Evolutionary conservation across 2,113 vertebrate species (phyloP).

Genomic region (Monopterus albus): DNA sequence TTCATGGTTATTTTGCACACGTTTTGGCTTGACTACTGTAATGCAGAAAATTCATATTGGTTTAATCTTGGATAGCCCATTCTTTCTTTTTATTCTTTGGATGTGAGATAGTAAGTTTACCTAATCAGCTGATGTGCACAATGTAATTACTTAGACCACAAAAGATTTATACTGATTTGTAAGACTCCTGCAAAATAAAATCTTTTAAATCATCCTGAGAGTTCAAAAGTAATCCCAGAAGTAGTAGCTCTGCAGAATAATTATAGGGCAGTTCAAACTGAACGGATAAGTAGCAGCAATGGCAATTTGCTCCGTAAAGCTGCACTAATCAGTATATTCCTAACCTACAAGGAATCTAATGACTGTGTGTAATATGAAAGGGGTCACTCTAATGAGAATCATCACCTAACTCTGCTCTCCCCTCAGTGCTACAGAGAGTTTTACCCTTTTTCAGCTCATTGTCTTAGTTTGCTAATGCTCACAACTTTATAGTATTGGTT

Average conservation of each 20-base stretch:
- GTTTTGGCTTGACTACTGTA: conserved; percentile 64
- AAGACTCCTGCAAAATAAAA: conserved; percentile 27
- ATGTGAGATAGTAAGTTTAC: conserved; percentile 24
- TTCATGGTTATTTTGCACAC: conserved; percentile 72
- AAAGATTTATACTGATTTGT: conserved; percentile 20
- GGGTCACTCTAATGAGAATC: not conserved
- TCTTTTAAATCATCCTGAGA: not conserved
- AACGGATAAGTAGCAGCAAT: not conserved
- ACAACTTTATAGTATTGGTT: no score
- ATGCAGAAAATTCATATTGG: conserved; percentile 44
- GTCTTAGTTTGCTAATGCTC: no score
- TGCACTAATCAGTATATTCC: not conserved
- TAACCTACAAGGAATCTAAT: not conserved
- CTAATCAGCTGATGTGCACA: conserved; percentile 13
- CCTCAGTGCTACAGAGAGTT: not conserved
- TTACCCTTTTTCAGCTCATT: not conserved
- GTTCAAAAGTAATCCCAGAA: no score
- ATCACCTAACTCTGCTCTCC: not conserved
- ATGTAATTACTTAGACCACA: conserved; percentile 10
- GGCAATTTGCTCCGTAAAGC: conserved; percentile 6
- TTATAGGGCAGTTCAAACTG: conserved; percentile 13
- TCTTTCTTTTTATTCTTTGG: conserved; percentile 21
- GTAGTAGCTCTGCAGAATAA: conserved; percentile 22
- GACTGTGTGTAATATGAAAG: not conserved
- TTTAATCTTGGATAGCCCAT: conserved; percentile 54